A percentile compares a stretch with the other conserved stretches of the same genome.
phyloP scores from a whole-genome alignment of 2,797 vertebrate genomes.

The Schizopygopsis pylzovi region DNA sequence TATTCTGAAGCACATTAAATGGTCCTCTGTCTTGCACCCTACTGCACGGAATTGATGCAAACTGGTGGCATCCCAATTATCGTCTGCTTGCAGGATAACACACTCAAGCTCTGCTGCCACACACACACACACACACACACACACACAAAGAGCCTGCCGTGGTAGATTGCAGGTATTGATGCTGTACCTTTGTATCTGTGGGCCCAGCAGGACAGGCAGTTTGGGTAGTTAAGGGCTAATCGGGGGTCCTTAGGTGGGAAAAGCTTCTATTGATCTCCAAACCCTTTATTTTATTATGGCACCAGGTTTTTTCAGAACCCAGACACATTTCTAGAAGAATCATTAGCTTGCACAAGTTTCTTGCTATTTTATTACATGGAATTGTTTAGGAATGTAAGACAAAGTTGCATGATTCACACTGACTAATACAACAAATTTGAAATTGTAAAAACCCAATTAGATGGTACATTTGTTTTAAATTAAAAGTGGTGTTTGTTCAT shows the following conservation, averaged over 20 bases:
- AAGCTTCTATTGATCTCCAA: conserved; percentile 79
- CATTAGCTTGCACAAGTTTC: conserved; percentile 34
- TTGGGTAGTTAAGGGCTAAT: conserved; percentile 73
- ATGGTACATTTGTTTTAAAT: not conserved
- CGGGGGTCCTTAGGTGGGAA: conserved; percentile 77
- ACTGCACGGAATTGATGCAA: conserved; percentile 79
- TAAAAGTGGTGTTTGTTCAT: not conserved
- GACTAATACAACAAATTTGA: not conserved
- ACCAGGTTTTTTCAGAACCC: conserved; percentile 37
- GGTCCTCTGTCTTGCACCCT: conserved; percentile 69
- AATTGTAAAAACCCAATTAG: not conserved
- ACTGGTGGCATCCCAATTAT: conserved; percentile 75
- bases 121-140: conserved; percentile 59
- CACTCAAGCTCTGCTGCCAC: conserved; percentile 64
- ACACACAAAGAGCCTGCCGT: conserved; percentile 60
- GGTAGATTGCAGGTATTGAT: conserved; percentile 80
- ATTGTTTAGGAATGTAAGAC: conserved; percentile 35
- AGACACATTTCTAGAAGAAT: conserved; percentile 38
- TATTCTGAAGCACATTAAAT: conserved; percentile 72
- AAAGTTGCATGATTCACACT: conserved; percentile 1
- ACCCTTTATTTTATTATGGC: conserved; percentile 50
- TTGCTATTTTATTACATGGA: conserved; percentile 36
- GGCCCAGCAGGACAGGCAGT: conserved; percentile 77
- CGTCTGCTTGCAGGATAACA: conserved; percentile 73
- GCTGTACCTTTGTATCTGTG: conserved; percentile 75